These are phyloP conservation scores for Plectrocnemia conspersa DNA, from an alignment of 1,140 invertebrate species.

Conservation along the genomic window DNA sequence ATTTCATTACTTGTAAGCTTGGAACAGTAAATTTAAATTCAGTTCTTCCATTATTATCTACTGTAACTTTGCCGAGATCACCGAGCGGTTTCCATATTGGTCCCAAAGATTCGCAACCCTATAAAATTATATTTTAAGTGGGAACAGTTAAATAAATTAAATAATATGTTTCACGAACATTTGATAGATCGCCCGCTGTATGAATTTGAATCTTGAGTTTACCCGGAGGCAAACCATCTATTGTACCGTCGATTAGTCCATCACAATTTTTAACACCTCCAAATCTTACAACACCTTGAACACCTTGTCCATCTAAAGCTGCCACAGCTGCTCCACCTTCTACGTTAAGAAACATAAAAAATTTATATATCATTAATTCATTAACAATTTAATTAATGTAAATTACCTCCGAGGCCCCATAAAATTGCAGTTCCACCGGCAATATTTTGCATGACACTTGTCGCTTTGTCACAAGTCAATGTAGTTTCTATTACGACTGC, in stretches of 20 bases:
- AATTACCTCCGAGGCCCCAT: constrained; percentile 32
- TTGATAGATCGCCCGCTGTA: constrained; percentile 30
- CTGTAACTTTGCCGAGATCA: constrained; percentile 24
- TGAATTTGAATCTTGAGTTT: constrained; percentile 27
- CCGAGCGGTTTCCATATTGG: constrained; percentile 27
- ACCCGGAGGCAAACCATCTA: constrained; percentile 29
- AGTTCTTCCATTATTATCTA: constrained; percentile 24
- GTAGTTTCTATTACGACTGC: constrained; percentile 28
- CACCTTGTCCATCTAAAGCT: constrained; percentile 23
- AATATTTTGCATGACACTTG: constrained; percentile 17
- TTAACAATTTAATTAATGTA: constrained; percentile 2
- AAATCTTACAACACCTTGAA: constrained; percentile 24
- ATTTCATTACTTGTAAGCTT: constrained; percentile 23
- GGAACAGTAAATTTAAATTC: constrained; percentile 31
- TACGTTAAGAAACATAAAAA: constrained; percentile 13
- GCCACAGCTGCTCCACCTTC: constrained; percentile 31
- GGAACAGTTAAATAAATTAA: not conserved
- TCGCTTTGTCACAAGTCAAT: constrained; percentile 23
- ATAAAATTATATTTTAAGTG: constrained; percentile 4
- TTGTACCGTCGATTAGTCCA: constrained; percentile 28
- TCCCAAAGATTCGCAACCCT: constrained; percentile 33
- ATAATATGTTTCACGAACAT: constrained; percentile 10
- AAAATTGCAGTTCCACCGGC: constrained; percentile 26
- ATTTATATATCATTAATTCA: not conserved
- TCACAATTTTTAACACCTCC: constrained; percentile 12